Evolutionary conservation across 2,888 invertebrate species (phyloP).

Genomic region (Acanthosepion pharaonis): DNA sequence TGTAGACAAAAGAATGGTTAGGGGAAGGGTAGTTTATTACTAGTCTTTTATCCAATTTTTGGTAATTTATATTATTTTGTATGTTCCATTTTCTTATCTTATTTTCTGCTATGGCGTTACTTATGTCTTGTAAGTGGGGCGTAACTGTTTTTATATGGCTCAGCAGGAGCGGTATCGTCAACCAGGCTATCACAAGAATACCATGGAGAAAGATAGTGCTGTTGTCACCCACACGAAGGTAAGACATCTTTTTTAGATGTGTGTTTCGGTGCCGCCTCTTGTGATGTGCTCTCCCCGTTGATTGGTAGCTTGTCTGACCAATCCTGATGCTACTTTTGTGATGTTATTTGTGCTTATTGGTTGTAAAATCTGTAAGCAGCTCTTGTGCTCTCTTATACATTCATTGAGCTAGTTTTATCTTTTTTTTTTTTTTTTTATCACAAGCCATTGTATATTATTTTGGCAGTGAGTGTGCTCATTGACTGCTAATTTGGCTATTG

Average conservation of each 20-base stretch:
- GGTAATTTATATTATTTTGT: not conserved
- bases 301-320: not conserved
- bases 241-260: slow-evolving; percentile 41
- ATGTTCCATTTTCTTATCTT: not conserved
- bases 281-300: not conserved
- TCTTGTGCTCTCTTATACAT: not conserved
- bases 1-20: no score
- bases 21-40: not conserved
- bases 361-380: not conserved
- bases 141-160: slow-evolving; percentile 44
- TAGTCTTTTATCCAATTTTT: not conserved
- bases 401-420: not conserved
- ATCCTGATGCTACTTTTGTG: not conserved
- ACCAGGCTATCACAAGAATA: slow-evolving; percentile 39
- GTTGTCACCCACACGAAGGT: slow-evolving; percentile 43
- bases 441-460: not conserved
- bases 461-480: not conserved
- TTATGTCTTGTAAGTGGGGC: not conserved
- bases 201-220: slow-evolving; percentile 42
- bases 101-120: not conserved
- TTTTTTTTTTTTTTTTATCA: not conserved
- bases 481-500: not conserved
- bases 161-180: slow-evolving; percentile 43
- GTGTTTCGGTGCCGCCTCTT: slow-evolving; percentile 40
- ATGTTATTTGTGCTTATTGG: not conserved